Conservation (phyloP, 1,140 invertebrate genomes). For the Andrena cerasifolii region DNA sequence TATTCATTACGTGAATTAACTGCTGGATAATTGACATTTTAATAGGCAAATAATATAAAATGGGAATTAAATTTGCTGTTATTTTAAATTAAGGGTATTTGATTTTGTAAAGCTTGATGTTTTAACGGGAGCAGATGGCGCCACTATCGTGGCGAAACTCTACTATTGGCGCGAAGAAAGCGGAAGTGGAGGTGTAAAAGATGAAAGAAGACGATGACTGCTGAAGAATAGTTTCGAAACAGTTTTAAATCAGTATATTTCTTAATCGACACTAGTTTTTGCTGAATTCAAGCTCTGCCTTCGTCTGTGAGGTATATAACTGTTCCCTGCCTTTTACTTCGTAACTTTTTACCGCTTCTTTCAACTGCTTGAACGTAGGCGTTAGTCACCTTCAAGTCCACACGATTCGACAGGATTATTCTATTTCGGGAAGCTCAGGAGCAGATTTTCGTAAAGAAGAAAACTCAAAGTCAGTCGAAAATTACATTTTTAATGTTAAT, state of each 20-base stretch:
- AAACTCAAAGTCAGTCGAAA: not conserved
- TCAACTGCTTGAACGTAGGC: no score
- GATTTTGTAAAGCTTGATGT: not conserved
- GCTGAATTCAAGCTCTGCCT: no score
- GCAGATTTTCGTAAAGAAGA: not conserved
- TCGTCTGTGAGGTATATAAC: no score
- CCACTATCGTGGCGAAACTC: not conserved
- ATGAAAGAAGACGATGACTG: no score
- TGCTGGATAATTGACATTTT: not conserved
- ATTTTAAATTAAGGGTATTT: not conserved
- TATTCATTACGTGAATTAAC: not conserved
- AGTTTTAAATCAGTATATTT: not conserved
- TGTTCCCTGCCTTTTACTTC: no score
- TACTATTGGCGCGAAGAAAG: not conserved
- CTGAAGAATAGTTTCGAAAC: not conserved
- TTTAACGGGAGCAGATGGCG: not conserved
- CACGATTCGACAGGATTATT: no score
- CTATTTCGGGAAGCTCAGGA: no score
- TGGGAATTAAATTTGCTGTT: not conserved
- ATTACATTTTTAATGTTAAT: constrained; percentile 25
- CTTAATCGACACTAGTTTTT: no score
- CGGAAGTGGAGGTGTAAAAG: no score
- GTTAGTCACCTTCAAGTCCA: no score
- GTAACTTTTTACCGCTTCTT: no score
- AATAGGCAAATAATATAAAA: not conserved